A percentile compares a stretch with the other conserved stretches of the same genome.
phyloP scores from a whole-genome alignment of 1,140 invertebrate genomes.

The Calephelis virginiensis region DNA sequence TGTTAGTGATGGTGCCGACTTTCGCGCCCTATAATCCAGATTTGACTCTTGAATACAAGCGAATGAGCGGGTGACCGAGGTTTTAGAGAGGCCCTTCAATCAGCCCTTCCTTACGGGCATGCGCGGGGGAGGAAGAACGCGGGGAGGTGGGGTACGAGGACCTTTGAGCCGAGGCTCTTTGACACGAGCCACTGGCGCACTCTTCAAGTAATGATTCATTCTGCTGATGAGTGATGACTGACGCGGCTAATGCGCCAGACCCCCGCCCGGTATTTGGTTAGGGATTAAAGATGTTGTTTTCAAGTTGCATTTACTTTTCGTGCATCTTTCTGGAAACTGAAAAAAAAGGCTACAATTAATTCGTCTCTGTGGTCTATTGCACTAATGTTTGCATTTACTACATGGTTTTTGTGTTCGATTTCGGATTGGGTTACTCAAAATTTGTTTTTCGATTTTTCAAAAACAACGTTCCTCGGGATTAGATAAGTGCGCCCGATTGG shows the following conservation, averaged over 20 bases:
- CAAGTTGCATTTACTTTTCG: conserved; percentile 26
- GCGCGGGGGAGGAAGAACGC: conserved; percentile 46
- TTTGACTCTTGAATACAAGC: conserved; percentile 73
- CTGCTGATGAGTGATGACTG: conserved; percentile 64
- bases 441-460: too few relatives aligned
- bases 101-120: conserved; percentile 68
- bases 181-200: conserved; percentile 75
- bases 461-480: too few relatives aligned
- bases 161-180: conserved; percentile 74
- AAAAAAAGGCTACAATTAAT: too few relatives aligned
- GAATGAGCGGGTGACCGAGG: conserved; percentile 73
- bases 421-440: too few relatives aligned
- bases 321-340: too few relatives aligned
- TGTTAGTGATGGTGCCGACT: conserved; percentile 73
- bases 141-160: conserved; percentile 51
- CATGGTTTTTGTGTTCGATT: too few relatives aligned
- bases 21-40: conserved; percentile 75
- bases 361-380: too few relatives aligned
- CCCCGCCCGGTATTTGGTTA: conserved; percentile 61
- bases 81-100: conserved; percentile 76
- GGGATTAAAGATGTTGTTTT: conserved; percentile 49
- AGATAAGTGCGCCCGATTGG: too few relatives aligned
- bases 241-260: conserved; percentile 70
- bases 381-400: too few relatives aligned
- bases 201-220: conserved; percentile 78